These are phyloP conservation scores for Cichladusa arquata DNA, from an alignment of 2,113 vertebrate genomes.

Conservation along the genomic window DNA sequence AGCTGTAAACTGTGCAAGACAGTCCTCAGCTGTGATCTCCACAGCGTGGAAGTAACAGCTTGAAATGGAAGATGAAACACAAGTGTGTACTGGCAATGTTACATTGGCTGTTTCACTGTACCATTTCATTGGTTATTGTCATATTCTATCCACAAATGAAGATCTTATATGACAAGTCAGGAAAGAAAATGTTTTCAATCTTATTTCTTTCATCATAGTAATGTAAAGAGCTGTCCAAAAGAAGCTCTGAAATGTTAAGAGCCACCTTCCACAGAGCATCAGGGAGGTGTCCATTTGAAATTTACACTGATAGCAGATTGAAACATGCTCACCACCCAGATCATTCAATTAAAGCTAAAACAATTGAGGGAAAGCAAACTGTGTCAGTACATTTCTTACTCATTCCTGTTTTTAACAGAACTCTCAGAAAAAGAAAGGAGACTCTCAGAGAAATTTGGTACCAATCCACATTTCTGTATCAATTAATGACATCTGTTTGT, in stretches of 20 bases:
- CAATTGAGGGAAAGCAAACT: neutral
- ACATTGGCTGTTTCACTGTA: neutral
- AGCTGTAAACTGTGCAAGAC: neutral
- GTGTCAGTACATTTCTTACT: neutral
- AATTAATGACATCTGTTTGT: neutral
- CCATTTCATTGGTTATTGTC: neutral
- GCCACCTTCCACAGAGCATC: neutral
- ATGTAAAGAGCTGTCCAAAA: neutral
- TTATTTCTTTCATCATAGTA: neutral
- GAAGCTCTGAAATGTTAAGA: neutral
- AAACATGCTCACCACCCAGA: neutral
- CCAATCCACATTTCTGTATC: neutral
- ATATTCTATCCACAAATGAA: neutral
- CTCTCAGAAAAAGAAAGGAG: neutral
- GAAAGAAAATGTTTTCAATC: neutral
- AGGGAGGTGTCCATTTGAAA: neutral
- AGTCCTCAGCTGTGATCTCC: neutral
- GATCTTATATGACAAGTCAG: neutral
- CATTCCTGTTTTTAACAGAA: neutral
- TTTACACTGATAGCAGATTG: neutral
- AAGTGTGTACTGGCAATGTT: neutral
- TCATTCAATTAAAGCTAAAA: neutral
- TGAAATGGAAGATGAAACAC: neutral
- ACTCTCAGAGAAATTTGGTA: neutral
- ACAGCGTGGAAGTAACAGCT: neutral